phyloP scores from a whole-genome alignment of 2,797 vertebrate genomes.

The Delichon dasypus region DNA sequence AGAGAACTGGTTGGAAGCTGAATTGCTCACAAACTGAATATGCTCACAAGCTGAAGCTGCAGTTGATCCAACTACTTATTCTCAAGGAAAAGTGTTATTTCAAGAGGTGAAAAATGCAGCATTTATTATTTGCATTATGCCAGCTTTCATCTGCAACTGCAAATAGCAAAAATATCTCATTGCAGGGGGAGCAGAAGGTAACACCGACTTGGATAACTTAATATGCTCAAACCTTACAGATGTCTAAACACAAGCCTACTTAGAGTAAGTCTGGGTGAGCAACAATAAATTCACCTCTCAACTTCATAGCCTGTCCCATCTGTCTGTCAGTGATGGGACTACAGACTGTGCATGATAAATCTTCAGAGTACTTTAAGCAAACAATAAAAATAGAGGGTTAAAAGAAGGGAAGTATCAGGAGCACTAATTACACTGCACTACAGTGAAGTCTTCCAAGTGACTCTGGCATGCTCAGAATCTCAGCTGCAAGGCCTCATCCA shows the following conservation, averaged over 20 bases:
- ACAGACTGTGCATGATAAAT: background rate
- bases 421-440: background rate
- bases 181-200: background rate
- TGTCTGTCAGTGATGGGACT: background rate
- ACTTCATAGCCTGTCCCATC: background rate
- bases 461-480: background rate
- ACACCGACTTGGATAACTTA: background rate
- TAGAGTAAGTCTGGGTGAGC: background rate
- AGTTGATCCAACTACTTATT: background rate
- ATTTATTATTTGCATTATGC: slow-evolving; percentile 18
- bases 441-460: background rate
- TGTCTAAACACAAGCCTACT: background rate
- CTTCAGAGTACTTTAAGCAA: background rate
- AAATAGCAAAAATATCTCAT: background rate
- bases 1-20: background rate
- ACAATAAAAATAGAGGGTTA: background rate
- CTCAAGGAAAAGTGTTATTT: slow-evolving; percentile 7
- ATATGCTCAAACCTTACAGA: background rate
- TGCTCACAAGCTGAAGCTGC: background rate
- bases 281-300: background rate
- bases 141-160: background rate
- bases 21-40: background rate
- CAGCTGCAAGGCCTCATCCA: background rate
- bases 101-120: background rate
- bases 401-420: background rate